These are phyloP conservation scores for Aselliscus stoliczkanus DNA, from an alignment of 2,797 vertebrate species.

Conservation along the genomic window DNA sequence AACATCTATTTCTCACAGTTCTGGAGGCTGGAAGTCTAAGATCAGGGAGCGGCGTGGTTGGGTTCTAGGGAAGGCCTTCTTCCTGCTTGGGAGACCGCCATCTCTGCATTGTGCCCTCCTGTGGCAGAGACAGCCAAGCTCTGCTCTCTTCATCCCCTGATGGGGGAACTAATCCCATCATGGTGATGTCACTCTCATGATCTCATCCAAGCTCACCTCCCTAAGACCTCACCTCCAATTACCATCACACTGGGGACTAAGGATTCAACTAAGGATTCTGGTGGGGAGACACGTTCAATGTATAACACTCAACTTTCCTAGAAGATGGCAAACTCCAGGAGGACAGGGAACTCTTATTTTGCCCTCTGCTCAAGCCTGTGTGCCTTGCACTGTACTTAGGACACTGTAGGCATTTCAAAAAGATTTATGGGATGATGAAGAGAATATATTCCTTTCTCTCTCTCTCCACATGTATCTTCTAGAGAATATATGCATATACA, in stretches of 20 bases:
- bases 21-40: not conserved
- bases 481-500: not conserved
- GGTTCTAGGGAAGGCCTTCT: too few species aligned
- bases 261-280: not conserved
- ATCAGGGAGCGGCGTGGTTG: rapidly evolving
- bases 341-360: not conserved
- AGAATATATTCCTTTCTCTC: not conserved
- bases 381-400: not conserved
- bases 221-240: not conserved
- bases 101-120: not conserved
- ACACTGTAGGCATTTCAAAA: not conserved
- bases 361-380: not conserved
- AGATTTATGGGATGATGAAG: not conserved
- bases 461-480: not conserved
- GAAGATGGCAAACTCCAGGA: not conserved
- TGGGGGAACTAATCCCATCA: not conserved
- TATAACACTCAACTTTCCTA: not conserved
- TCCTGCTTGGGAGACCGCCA: not conserved
- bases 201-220: not conserved
- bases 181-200: not conserved
- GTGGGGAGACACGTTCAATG: not conserved
- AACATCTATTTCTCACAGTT: not conserved
- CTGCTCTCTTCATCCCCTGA: not conserved
- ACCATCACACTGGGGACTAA: not conserved
- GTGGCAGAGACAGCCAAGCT: not conserved